These are phyloP conservation scores for Phalacrocorax pelagicus DNA, from an alignment of 2,113 vertebrate genomes.

Conservation along the genomic window DNA sequence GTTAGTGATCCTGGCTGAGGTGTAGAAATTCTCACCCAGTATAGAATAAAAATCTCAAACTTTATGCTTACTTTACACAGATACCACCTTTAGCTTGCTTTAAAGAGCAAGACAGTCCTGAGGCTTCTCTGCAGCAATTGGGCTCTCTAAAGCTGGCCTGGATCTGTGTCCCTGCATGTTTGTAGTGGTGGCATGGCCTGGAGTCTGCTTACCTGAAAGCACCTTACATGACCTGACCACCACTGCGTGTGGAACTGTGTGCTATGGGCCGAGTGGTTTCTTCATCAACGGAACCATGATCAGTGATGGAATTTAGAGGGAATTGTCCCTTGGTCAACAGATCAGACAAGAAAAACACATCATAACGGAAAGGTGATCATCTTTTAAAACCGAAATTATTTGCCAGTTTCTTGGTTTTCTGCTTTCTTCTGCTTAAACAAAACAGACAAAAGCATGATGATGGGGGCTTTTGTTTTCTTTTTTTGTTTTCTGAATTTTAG, in stretches of 20 bases:
- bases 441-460: neutral
- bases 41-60: neutral
- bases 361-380: neutral
- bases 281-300: neutral
- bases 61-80: neutral
- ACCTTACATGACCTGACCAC: neutral
- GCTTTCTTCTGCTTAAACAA: neutral
- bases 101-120: neutral
- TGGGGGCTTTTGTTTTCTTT: neutral
- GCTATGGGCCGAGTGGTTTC: neutral
- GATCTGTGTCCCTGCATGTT: neutral
- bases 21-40: neutral
- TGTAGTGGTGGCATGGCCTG: neutral
- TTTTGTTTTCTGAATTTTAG: neutral
- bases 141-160: neutral
- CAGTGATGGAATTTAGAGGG: neutral
- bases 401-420: neutral
- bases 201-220: neutral
- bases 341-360: neutral
- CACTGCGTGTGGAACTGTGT: neutral
- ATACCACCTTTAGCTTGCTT: neutral
- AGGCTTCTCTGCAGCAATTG: neutral
- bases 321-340: neutral
- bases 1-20: neutral
- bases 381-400: neutral